Evolutionary conservation across 2,113 vertebrate genomes (phyloP).

Genomic region (Carassius auratus): DNA sequence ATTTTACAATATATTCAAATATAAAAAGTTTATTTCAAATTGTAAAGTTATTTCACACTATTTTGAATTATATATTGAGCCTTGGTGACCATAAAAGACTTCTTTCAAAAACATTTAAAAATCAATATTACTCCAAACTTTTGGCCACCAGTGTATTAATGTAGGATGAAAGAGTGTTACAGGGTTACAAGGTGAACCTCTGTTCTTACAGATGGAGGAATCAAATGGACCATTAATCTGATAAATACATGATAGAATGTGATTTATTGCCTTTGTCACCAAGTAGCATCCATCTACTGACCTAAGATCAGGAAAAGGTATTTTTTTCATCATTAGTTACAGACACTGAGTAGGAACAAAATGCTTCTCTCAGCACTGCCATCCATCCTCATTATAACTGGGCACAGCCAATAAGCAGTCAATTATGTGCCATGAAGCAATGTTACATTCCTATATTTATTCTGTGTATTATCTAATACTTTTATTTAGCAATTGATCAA

Average conservation of each 20-base stretch:
- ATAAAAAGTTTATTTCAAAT: too few species aligned
- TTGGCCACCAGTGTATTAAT: too few species aligned
- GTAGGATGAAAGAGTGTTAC: neutral
- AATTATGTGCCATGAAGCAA: neutral
- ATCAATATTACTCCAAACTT: too few species aligned
- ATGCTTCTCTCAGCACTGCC: slow-evolving; percentile 18
- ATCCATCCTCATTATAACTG: slow-evolving; percentile 30
- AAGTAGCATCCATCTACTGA: slow-evolving; percentile 33
- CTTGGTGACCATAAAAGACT: too few species aligned
- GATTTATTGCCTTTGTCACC: slow-evolving; percentile 38
- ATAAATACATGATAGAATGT: slow-evolving; percentile 26
- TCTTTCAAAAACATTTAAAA: too few species aligned
- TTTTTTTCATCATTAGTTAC: slow-evolving; percentile 30
- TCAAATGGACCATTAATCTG: slow-evolving; percentile 32
- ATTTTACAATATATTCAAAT: too few species aligned
- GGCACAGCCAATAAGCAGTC: slow-evolving; percentile 3
- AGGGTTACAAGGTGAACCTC: neutral
- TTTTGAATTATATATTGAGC: too few species aligned
- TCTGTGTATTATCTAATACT: neutral
- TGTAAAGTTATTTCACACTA: too few species aligned
- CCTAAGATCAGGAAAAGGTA: neutral
- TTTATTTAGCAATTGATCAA: neutral
- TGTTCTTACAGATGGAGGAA: neutral
- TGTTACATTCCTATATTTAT: neutral
- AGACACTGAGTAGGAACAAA: slow-evolving; percentile 15